Percentiles rank a stretch among this genome's conserved stretches.
Evolutionary conservation across 2,113 vertebrate genomes (phyloP).

Genomic region (Psittacula cyanocephala): DNA sequence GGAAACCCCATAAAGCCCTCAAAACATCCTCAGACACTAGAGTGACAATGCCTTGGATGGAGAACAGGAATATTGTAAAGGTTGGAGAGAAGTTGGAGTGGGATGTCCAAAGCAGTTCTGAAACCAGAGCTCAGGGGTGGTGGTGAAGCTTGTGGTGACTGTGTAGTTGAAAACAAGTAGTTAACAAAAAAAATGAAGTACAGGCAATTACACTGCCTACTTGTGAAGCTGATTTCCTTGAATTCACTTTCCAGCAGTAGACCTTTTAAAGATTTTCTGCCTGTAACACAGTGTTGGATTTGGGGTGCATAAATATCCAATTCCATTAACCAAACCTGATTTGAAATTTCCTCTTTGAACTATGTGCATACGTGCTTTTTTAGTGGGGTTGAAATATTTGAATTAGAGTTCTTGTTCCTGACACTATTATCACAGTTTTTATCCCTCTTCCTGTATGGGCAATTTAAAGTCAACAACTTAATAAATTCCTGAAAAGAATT

Average conservation of each 20-base stretch:
- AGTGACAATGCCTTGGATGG: not conserved
- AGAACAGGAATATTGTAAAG: not conserved
- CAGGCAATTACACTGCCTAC: not conserved
- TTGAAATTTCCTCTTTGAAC: not conserved
- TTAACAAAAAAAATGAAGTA: not conserved
- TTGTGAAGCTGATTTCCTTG: not conserved
- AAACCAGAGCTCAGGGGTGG: not conserved
- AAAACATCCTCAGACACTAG: not conserved
- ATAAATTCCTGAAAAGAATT: slow-evolving; percentile 26
- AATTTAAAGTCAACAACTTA: slow-evolving; percentile 11
- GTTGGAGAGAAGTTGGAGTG: not conserved
- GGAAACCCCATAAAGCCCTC: not conserved
- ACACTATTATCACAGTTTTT: not conserved
- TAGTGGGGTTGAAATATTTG: not conserved
- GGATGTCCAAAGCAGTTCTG: not conserved
- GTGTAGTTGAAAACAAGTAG: not conserved
- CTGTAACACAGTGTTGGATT: not conserved
- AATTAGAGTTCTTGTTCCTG: not conserved
- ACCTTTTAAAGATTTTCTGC: not conserved
- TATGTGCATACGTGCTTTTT: not conserved
- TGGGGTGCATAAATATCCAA: not conserved
- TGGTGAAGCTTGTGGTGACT: not conserved
- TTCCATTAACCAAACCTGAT: not conserved
- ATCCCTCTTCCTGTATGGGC: not conserved
- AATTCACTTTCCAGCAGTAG: not conserved